Evolutionary conservation across 1,140 invertebrate genomes (phyloP), one percentile per base, ranked within the genome.

Genomic region (Rhynchophorus ferrugineus): DNA sequence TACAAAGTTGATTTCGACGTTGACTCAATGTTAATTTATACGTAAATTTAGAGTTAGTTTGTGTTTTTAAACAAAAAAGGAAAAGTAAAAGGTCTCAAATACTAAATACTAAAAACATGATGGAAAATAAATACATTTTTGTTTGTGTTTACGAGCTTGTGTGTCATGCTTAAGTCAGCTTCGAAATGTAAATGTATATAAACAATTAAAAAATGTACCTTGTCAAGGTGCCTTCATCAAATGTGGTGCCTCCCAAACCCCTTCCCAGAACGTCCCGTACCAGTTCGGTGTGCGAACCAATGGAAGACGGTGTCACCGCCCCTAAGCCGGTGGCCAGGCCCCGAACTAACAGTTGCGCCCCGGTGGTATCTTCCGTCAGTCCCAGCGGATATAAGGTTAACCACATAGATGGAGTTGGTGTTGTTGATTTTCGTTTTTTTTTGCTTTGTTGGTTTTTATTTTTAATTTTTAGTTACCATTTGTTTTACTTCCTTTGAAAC

Each of bases 241-340:
- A 2, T 9, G 24, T 54, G 42, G 50, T 57, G 19, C 82, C 83
- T 6, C 87, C 87, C 0, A 88, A 87, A 63, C 87, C 87, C 7
- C 70, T 89, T 65, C 87, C 87, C 17, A 75, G 82, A 54, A 73
- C 78, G 0, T 82, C 80, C 11, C 73, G 82, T 53, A 75, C 80
- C 20, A 78, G 79, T 62, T 83, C 81, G 21, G 66, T 84, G 33
- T 77, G 78, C 1, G 80, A 82, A 61, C 18, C 44, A 44, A 45
- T 41, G n/a, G 57, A 59, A 17, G 58, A 72, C 37, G 49, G 19
- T 49, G 64, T 29, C 59, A 65, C 41, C 64, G 78, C 56, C 3
- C 82, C 83, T 0, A 84, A 84, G 60, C 87, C 87, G 7, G 77
- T 83, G 9, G 81, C 82, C 39, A 78, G 83, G 63, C 86, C 85